Conservation (phyloP, 2,113 vertebrate species). For the Lepisosteus osseus region DNA sequence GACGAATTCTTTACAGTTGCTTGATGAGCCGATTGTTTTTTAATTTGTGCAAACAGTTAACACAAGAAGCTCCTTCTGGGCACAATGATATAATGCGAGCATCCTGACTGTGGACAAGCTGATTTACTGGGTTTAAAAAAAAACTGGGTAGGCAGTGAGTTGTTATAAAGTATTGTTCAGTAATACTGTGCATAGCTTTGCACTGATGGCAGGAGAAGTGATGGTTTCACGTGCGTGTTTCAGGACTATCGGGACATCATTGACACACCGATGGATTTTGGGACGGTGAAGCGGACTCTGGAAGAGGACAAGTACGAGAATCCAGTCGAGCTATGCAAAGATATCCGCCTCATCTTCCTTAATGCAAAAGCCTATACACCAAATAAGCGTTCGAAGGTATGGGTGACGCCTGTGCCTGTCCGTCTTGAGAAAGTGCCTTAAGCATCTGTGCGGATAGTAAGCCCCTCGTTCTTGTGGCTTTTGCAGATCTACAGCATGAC, state of each 20-base stretch:
- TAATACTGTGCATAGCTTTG: too few species aligned
- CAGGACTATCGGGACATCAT: constrained; percentile 92
- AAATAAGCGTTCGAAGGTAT: constrained; percentile 94
- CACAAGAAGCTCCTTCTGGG: too few species aligned
- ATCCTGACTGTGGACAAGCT: too few species aligned
- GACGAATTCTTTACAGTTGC: too few species aligned
- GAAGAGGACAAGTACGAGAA: constrained; percentile 84
- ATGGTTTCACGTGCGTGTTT: background rate
- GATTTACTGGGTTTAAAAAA: too few species aligned
- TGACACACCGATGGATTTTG: constrained; percentile 92
- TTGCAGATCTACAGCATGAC: constrained; percentile 96
- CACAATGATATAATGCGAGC: too few species aligned
- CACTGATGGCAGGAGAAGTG: too few species aligned
- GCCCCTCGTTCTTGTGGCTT: constrained; percentile 18
- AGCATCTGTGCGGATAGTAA: background rate
- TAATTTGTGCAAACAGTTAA: too few species aligned
- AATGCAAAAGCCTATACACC: constrained; percentile 95
- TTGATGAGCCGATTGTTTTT: too few species aligned
- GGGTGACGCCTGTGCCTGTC: background rate
- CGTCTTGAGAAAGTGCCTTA: too few species aligned
- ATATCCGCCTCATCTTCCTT: constrained; percentile 88
- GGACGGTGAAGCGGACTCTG: constrained; percentile 78
- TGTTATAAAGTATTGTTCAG: too few species aligned
- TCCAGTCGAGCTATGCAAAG: constrained; percentile 90
- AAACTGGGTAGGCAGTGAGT: too few species aligned